A percentile compares a stretch with the other conserved stretches of the same genome.
Evolutionary conservation across 2,888 invertebrate species (phyloP).

Genomic region (Mythimna pallens): DNA sequence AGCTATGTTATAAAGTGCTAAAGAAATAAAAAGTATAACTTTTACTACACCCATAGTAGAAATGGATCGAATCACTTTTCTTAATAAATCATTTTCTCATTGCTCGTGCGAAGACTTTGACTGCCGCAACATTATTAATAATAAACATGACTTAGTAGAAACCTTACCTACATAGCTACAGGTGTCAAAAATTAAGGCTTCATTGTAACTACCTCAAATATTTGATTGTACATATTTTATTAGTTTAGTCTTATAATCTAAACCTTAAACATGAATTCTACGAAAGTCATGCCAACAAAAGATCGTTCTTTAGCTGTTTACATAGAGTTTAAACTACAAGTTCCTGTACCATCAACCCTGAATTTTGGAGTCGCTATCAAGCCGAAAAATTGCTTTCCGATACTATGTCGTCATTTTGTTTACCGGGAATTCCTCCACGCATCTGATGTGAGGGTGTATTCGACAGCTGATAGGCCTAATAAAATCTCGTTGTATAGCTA

Average conservation of each 20-base stretch:
- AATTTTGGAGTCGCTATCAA: neutral
- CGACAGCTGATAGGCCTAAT: constrained; percentile 65
- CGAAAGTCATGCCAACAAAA: constrained; percentile 14
- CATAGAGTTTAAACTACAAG: neutral
- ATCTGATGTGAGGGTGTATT: constrained; percentile 50
- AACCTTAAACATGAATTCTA: neutral
- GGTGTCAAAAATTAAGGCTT: neutral
- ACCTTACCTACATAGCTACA: neutral
- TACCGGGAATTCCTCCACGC: constrained; percentile 48
- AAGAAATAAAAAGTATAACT: neutral
- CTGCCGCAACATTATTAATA: constrained; percentile 24
- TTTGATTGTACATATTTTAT: no score
- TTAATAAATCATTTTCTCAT: constrained; percentile 23
- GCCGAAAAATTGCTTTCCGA: constrained; percentile 33
- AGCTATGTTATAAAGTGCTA: neutral
- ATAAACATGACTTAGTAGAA: constrained; percentile 25
- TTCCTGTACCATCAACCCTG: constrained; percentile 4
- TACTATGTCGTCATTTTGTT: constrained; percentile 24
- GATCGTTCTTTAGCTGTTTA: constrained; percentile 12
- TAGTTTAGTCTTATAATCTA: neutral
- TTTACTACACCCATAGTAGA: no score
- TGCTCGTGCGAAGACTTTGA: constrained; percentile 6
- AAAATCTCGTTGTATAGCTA: constrained; percentile 63
- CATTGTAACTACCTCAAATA: constrained; percentile 1
- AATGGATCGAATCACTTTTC: constrained; percentile 6